Conservation (phyloP, 2,888 invertebrate species). For the Sminthurinus aureus region DNA sequence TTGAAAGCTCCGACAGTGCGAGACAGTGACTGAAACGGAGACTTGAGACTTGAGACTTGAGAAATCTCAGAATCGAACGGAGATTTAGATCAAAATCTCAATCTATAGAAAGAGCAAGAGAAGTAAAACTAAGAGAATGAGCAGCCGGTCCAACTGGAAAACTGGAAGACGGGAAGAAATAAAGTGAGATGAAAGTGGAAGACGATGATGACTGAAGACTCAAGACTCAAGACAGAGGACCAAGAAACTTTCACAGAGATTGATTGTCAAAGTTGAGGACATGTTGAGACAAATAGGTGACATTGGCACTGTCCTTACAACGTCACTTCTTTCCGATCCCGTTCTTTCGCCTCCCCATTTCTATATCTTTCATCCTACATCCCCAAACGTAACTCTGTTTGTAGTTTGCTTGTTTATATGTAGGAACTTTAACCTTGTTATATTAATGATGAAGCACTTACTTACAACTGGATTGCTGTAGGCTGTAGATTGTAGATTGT, state of each 20-base stretch:
- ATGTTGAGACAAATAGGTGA: constrained; percentile 33
- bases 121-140: background rate
- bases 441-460: no score
- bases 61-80: no score
- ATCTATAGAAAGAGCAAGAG: background rate
- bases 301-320: constrained; percentile 6
- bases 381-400: no score
- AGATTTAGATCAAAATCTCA: no score
- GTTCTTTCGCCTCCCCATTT: background rate
- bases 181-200: background rate
- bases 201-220: background rate
- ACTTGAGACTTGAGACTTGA: no score
- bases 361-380: no score
- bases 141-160: background rate
- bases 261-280: constrained; percentile 38
- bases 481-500: no score
- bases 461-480: no score
- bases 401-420: no score
- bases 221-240: background rate
- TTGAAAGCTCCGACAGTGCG: no score
- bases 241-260: constrained; percentile 25
- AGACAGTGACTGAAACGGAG: no score
- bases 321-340: background rate
- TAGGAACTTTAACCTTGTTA: no score
- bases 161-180: background rate